Evolutionary conservation across 1,140 invertebrate species (phyloP).

Genomic region (Hermetia illucens): DNA sequence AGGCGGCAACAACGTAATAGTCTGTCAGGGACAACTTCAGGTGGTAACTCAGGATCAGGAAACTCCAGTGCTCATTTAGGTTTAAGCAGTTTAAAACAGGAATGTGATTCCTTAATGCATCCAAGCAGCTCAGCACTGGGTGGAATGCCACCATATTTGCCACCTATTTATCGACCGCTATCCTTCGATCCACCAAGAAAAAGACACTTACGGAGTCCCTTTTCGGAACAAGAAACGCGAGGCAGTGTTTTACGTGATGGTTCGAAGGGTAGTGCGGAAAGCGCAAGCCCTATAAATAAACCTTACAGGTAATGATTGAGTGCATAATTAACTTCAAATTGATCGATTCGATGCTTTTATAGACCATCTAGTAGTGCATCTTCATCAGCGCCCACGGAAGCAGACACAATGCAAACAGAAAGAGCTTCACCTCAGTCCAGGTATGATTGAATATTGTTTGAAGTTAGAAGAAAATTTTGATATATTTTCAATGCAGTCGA

Average conservation of each 20-base stretch:
- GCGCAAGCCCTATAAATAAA: conserved; percentile 27
- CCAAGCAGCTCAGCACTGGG: conserved; percentile 18
- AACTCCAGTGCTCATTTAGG: conserved; percentile 20
- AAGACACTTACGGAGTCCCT: conserved; percentile 36
- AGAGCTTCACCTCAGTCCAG: conserved; percentile 29
- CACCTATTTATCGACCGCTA: conserved; percentile 27
- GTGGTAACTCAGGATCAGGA: conserved; percentile 19
- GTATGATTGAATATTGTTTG: conserved; percentile 8
- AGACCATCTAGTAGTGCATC: conserved; percentile 28
- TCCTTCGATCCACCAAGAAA: conserved; percentile 32
- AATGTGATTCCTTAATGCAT: conserved; percentile 30
- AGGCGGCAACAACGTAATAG: conserved; percentile 26
- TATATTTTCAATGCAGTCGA: conserved; percentile 12
- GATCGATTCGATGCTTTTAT: neutral
- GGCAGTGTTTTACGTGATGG: conserved; percentile 31
- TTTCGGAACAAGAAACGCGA: conserved; percentile 28
- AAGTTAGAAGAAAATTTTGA: neutral
- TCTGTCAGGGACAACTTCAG: no score
- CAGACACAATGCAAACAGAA: conserved; percentile 30
- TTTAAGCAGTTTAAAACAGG: conserved; percentile 24
- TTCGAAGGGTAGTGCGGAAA: conserved; percentile 23
- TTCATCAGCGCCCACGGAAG: conserved; percentile 29
- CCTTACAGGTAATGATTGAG: conserved; percentile 11
- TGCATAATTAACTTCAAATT: neutral
- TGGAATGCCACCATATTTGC: conserved; percentile 19